Percentiles rank a stretch among this genome's conserved stretches.
phyloP scores from a whole-genome alignment of 2,888 invertebrate species.

The Stenotaenia linearis region DNA sequence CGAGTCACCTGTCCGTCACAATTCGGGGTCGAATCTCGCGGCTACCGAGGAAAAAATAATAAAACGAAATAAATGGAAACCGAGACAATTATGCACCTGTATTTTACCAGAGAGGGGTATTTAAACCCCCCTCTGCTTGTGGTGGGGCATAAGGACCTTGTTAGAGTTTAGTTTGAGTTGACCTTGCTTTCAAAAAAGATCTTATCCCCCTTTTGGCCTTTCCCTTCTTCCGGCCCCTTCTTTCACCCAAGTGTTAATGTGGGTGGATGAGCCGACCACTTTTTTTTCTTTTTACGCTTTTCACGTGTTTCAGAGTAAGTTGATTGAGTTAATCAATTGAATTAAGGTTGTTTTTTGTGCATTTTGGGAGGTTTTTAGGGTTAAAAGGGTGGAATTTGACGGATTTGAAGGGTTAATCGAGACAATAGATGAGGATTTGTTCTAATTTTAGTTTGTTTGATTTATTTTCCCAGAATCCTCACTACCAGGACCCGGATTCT shows the following conservation, averaged over 20 bases:
- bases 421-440: too few species aligned
- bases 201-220: background rate
- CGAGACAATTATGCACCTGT: background rate
- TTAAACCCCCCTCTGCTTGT: background rate
- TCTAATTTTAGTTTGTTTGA: too few species aligned
- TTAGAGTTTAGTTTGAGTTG: too few species aligned
- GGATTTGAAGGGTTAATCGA: too few species aligned
- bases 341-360: too few species aligned
- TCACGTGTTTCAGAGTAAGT: too few species aligned
- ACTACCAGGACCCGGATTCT: background rate
- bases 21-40: background rate
- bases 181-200: background rate
- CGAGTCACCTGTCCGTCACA: background rate
- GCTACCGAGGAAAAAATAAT: background rate
- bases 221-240: background rate
- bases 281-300: background rate
- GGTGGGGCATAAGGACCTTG: background rate
- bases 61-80: background rate
- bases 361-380: too few species aligned
- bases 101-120: background rate
- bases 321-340: too few species aligned
- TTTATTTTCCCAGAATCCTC: background rate
- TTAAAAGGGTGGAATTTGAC: too few species aligned
- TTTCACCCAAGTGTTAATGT: background rate
- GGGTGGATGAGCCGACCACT: background rate